Base-by-base conservation (phyloP, 2,888 invertebrate genomes). In the Cremastinae sp. region DNA sequence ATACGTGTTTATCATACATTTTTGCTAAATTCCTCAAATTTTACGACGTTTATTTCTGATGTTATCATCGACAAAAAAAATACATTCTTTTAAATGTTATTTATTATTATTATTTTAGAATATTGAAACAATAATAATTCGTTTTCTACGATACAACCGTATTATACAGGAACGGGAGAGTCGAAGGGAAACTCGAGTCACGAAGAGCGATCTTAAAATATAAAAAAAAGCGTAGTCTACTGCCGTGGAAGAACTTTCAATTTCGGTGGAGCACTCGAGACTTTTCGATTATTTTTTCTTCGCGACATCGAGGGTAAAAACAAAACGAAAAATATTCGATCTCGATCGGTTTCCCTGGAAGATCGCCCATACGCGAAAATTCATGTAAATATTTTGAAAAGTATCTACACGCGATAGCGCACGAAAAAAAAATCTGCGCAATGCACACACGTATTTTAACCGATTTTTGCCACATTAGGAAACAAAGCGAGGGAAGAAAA, bases 401-500 rank as follows among this genome's bases (percentile, higher is more conserved):
- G 14, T 34, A 45, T 14, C 34, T 36, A 14, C 36, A 16, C 8
- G 34, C 12, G 28, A 22, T 68, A 45, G 47, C 36, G 51, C 20
- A 58, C 12, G 34, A 34, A 7, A 38, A 34, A 34, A 8, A 47
- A 20, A 51, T 16, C 4, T 20, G 20, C 12, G 36, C n/a, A n/a
- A n/a, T 28, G 22, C 34, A 54, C 49, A 59, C 34, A 59, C 38
- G 1, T 12, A 70, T 74, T 59, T 64, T 64, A 51, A 56, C 58
- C 45, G 66, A 54, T 77, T 72, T 71, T 68, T 47, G 58, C 47
- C 71, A 58, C 64, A 53, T 38, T 58, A 71, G 71, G 36, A 41
- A 71, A 58, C 47, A 56, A 10, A 62, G 38, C 9, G 34, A 12
- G 14, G 28, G 53, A 45, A 36, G n/a, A n/a, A 45, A 56, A 12